phyloP scores from a whole-genome alignment of 2,113 vertebrate genomes.

The Toxotes jaculatrix region DNA sequence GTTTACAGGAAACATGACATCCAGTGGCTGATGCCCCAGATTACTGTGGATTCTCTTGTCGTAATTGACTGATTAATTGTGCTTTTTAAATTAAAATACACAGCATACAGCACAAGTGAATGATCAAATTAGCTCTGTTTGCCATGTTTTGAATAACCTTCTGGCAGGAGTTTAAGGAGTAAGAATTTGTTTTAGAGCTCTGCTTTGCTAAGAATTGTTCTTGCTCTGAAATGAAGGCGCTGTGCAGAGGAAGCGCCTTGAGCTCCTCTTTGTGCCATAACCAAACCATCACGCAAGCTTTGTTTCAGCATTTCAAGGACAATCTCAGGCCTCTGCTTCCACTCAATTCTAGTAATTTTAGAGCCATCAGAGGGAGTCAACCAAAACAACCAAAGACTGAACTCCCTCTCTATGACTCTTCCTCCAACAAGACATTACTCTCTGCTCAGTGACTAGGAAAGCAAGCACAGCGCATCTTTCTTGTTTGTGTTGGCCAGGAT shows the following conservation, averaged over 20 bases:
- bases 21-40: background rate
- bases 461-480: conserved; percentile 42
- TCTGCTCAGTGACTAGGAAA: conserved; percentile 44
- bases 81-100: background rate
- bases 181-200: conserved; percentile 13
- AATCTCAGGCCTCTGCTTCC: conserved; percentile 22
- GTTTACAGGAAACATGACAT: background rate
- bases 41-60: background rate
- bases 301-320: conserved; percentile 33
- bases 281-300: conserved; percentile 17
- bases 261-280: background rate
- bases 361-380: conserved; percentile 4
- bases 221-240: background rate
- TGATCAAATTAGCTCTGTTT: conserved; percentile 13
- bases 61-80: background rate
- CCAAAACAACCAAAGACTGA: conserved; percentile 14
- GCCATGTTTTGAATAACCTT: background rate
- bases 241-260: background rate
- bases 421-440: conserved; percentile 27
- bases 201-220: background rate
- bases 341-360: conserved; percentile 34
- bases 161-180: background rate
- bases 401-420: background rate
- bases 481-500: conserved; percentile 66
- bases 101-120: background rate